These are phyloP conservation scores for Germaria angustata DNA, from an alignment of 2,888 invertebrate species.

Conservation along the genomic window DNA sequence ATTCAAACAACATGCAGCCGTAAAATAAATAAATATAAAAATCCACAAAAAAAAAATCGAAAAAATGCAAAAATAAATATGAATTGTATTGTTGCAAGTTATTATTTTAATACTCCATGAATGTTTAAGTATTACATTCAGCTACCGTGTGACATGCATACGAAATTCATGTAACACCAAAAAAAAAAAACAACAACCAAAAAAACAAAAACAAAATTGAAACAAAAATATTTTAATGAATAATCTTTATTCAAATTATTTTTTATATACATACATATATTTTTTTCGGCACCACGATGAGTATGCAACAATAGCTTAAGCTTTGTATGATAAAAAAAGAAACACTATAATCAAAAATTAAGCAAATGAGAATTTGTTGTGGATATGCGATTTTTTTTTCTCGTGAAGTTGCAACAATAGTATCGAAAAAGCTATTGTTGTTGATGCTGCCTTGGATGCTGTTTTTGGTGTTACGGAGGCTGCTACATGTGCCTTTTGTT, in stretches of 20 bases:
- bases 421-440: conserved; percentile 51
- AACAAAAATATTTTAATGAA: conserved; percentile 48
- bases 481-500: conserved; percentile 35
- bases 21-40: background rate
- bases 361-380: conserved; percentile 55
- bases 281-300: conserved; percentile 8
- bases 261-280: background rate
- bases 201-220: conserved; percentile 1
- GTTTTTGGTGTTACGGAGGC: conserved; percentile 15
- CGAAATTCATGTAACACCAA: conserved; percentile 55
- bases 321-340: background rate
- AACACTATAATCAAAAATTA: conserved; percentile 52
- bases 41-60: background rate
- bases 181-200: conserved; percentile 4
- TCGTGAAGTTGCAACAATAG: conserved; percentile 38
- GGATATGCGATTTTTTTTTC: background rate
- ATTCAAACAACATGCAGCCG: conserved; percentile 18
- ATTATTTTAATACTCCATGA: conserved; percentile 30
- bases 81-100: conserved; percentile 36
- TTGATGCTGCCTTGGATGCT: background rate
- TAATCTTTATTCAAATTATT: conserved; percentile 45
- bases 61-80: conserved; percentile 1
- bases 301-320: conserved; percentile 29
- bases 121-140: conserved; percentile 48
- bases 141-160: conserved; percentile 65